A percentile compares a stretch with the other conserved stretches of the same genome.
Evolutionary conservation across 2,888 invertebrate species (phyloP).

Genomic region (Patella ulyssiponensis): DNA sequence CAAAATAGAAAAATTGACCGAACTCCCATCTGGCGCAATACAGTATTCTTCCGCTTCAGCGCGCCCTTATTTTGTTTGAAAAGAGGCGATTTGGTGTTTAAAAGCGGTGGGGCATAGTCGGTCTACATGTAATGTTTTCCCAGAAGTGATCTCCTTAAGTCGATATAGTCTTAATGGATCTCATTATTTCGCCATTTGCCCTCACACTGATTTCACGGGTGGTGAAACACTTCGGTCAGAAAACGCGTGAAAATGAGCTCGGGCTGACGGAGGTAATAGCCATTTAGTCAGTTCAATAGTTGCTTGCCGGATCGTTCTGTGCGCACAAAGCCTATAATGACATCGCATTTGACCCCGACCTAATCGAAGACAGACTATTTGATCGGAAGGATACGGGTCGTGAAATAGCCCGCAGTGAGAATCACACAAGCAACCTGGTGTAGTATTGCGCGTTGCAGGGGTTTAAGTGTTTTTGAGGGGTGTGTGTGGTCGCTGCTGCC

Average conservation of each 20-base stretch:
- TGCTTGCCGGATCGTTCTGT: constrained; percentile 23
- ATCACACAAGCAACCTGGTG: background rate
- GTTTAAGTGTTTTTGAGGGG: background rate
- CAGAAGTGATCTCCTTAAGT: constrained; percentile 40
- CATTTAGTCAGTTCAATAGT: constrained; percentile 46
- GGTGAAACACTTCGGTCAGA: constrained; percentile 32
- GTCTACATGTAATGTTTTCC: constrained; percentile 21
- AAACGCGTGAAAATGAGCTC: constrained; percentile 44
- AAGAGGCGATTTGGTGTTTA: constrained; percentile 37
- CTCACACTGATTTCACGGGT: constrained; percentile 43
- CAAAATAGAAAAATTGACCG: constrained; percentile 5
- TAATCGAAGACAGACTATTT: background rate
- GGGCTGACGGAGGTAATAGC: constrained; percentile 45
- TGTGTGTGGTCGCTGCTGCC: background rate
- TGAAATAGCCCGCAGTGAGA: constrained; percentile 11
- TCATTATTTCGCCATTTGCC: constrained; percentile 43
- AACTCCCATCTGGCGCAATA: constrained; percentile 5
- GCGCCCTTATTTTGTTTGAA: constrained; percentile 36
- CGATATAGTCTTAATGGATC: constrained; percentile 43
- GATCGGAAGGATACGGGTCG: constrained; percentile 6
- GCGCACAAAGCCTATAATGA: constrained; percentile 11
- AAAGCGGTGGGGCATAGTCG: constrained; percentile 25
- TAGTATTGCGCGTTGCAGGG: background rate
- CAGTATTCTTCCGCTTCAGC: constrained; percentile 15
- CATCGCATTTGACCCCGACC: constrained; percentile 4